Evolutionary conservation across 2,888 invertebrate genomes (phyloP).

Genomic region (Xanthia togata): DNA sequence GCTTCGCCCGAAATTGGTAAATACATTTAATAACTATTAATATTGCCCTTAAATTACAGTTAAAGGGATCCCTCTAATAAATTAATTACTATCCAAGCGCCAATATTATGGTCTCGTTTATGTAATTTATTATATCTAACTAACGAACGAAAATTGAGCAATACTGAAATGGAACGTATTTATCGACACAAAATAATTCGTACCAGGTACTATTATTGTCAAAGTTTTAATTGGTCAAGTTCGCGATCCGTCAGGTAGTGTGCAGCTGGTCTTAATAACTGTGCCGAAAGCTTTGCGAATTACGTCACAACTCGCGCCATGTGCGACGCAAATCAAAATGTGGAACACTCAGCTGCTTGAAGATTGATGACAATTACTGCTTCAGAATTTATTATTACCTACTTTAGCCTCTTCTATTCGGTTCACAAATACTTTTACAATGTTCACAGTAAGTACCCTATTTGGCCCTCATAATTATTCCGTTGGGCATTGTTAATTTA

Average conservation of each 20-base stretch:
- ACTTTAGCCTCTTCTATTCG: conserved; percentile 40
- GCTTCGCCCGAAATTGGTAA: conserved; percentile 51
- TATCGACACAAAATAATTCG: conserved; percentile 58
- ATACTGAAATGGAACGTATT: conserved; percentile 56
- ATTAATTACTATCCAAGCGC: conserved; percentile 54
- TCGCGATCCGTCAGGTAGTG: conserved; percentile 57
- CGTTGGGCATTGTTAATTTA: conserved; percentile 68
- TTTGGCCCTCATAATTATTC: conserved; percentile 65
- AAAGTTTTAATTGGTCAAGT: conserved; percentile 67
- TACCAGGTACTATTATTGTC: conserved; percentile 54
- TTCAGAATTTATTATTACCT: conserved; percentile 48
- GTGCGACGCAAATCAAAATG: conserved; percentile 55
- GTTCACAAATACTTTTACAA: conserved; percentile 48
- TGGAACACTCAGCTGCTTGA: conserved; percentile 53
- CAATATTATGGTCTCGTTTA: conserved; percentile 57
- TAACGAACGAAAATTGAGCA: conserved; percentile 49
- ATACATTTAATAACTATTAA: conserved; percentile 51
- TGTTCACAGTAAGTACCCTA: conserved; percentile 58
- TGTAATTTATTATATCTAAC: conserved; percentile 55
- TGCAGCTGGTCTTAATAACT: conserved; percentile 62
- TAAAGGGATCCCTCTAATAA: conserved; percentile 51
- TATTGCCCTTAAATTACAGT: conserved; percentile 51
- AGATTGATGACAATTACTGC: conserved; percentile 60
- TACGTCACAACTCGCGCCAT: conserved; percentile 57
- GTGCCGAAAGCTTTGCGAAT: conserved; percentile 54